Conservation (phyloP, 2,797 vertebrate species). For the Gallinago stenura region DNA sequence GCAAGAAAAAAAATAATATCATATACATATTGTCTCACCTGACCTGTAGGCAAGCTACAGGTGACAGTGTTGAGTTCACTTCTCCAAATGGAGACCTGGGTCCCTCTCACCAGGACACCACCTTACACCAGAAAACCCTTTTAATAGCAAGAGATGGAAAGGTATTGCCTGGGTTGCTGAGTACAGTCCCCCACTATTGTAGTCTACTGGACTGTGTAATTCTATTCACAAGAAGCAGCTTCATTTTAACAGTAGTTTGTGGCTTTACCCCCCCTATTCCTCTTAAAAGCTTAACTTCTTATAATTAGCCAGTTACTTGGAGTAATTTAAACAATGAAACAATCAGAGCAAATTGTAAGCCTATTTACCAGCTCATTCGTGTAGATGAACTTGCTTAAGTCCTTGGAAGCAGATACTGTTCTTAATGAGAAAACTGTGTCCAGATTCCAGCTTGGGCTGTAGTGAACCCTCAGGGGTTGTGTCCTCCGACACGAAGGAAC, state of each 20-base stretch:
- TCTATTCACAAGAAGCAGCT: not conserved
- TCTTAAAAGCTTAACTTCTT: not conserved
- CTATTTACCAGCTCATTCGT: not conserved
- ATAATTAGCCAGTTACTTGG: not conserved
- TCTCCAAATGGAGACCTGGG: not conserved
- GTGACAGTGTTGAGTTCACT: not conserved
- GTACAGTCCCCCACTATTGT: not conserved
- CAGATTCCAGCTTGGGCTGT: not conserved
- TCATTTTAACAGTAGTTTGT: not conserved
- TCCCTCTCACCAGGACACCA: not conserved
- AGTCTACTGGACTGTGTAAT: not conserved
- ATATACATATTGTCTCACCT: not conserved
- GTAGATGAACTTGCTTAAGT: not conserved
- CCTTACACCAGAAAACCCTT: not conserved
- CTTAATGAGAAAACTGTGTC: conserved; percentile 20
- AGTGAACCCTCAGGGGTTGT: not conserved
- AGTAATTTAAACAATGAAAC: conserved; percentile 13
- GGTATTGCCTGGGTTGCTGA: not conserved
- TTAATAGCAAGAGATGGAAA: not conserved
- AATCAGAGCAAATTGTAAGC: not conserved
- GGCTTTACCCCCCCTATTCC: not conserved
- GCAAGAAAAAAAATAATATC: not conserved
- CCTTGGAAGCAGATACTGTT: not conserved
- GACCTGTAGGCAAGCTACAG: not conserved
- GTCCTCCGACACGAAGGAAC: not conserved